Percentiles rank a stretch among this genome's conserved stretches.
Evolutionary conservation across 2,888 invertebrate genomes (phyloP).

Genomic region (Oegoconia quadripuncta): DNA sequence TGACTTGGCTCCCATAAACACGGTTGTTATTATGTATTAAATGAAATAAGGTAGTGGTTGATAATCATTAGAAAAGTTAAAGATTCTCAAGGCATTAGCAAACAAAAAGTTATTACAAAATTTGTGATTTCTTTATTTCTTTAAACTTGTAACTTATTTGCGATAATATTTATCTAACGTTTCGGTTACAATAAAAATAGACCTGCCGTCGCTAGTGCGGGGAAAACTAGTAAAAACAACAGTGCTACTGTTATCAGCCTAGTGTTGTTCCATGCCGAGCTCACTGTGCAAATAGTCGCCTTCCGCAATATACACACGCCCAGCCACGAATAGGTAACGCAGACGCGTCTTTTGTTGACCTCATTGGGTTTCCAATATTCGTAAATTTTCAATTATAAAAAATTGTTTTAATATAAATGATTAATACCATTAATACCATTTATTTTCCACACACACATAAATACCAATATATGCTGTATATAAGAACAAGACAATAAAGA

Average conservation of each 20-base stretch:
- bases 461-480: no score
- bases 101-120: no score
- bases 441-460: no score
- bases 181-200: not conserved
- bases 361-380: not conserved
- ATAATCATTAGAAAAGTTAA: no score
- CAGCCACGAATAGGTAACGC: conserved; percentile 22
- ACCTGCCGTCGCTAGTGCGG: not conserved
- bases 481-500: no score
- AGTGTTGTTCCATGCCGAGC: conserved; percentile 64
- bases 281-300: conserved; percentile 56
- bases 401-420: no score
- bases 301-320: conserved; percentile 43
- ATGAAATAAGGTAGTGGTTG: no score
- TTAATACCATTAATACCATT: no score
- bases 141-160: no score
- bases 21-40: conserved; percentile 7
- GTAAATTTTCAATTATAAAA: no score
- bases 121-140: no score
- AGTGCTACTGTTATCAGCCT: conserved; percentile 43
- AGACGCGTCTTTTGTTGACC: conserved; percentile 12
- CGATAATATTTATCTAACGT: not conserved
- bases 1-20: conserved; percentile 6
- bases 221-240: conserved; percentile 7
- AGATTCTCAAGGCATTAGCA: no score